Evolutionary conservation across 2,113 vertebrate species (phyloP).

Genomic region (Diphyllodes magnificus): DNA sequence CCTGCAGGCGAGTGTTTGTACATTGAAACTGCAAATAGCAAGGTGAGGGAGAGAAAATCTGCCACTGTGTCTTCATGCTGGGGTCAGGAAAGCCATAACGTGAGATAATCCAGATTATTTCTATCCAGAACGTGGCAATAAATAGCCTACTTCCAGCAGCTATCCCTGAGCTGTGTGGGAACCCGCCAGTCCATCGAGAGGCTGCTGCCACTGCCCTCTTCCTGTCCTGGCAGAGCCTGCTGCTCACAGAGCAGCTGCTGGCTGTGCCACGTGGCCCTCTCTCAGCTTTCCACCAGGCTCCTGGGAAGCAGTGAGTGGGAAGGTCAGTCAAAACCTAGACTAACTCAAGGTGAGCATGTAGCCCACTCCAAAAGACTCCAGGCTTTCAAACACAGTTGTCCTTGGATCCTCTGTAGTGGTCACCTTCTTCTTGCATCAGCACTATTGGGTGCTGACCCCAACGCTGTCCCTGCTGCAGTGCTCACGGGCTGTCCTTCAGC

Average conservation of each 20-base stretch:
- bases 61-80: neutral
- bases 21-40: neutral
- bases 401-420: neutral
- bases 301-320: neutral
- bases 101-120: constrained; percentile 37
- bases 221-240: neutral
- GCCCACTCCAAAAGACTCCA: neutral
- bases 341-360: neutral
- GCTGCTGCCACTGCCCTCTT: neutral
- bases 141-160: neutral
- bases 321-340: neutral
- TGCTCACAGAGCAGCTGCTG: neutral
- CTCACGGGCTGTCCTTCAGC: neutral
- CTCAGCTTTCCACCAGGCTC: neutral
- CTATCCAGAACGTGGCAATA: neutral
- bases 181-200: neutral
- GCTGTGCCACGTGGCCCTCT: neutral
- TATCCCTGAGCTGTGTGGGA: neutral
- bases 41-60: neutral
- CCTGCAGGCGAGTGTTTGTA: neutral
- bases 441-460: neutral
- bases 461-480: neutral
- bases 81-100: neutral
- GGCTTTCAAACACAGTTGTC: neutral
- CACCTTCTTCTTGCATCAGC: neutral